phyloP scores from a whole-genome alignment of 2,888 invertebrate species.

The Dryobota labecula region DNA sequence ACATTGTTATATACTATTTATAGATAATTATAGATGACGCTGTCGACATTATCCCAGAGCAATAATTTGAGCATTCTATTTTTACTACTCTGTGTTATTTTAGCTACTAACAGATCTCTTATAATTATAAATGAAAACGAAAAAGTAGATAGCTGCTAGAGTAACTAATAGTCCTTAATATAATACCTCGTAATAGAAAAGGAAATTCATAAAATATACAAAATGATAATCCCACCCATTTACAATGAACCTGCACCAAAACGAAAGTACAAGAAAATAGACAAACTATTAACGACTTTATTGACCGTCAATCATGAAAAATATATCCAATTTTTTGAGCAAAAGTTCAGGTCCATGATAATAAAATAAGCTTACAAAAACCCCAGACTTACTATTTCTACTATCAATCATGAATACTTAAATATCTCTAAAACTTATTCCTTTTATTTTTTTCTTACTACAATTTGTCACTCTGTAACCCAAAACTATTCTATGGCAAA shows the following conservation, averaged over 20 bases:
- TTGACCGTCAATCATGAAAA: neutral
- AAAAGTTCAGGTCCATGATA: conserved; percentile 33
- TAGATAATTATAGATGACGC: neutral
- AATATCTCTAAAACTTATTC: conserved; percentile 9
- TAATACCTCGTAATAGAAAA: conserved; percentile 73
- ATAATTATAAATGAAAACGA: conserved; percentile 11
- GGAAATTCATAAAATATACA: conserved; percentile 43
- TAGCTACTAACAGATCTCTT: neutral
- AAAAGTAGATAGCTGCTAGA: neutral
- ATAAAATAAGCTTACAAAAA: conserved; percentile 17
- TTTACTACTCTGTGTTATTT: conserved; percentile 8
- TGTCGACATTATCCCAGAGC: neutral
- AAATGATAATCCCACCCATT: conserved; percentile 37
- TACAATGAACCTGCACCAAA: conserved; percentile 49
- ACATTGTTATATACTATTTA: neutral
- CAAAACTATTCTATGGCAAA: conserved; percentile 51
- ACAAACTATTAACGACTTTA: neutral
- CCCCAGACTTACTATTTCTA: conserved; percentile 8
- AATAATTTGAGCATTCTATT: conserved; percentile 8
- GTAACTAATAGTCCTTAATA: conserved; percentile 38
- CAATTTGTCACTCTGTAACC: conserved; percentile 12
- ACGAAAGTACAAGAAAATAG: conserved; percentile 1
- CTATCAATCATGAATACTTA: conserved; percentile 13
- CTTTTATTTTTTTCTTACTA: conserved; percentile 10
- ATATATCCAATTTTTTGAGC: conserved; percentile 14